Conservation (phyloP, 2,888 invertebrate genomes). For the Nephrotoma guestfalica region DNA sequence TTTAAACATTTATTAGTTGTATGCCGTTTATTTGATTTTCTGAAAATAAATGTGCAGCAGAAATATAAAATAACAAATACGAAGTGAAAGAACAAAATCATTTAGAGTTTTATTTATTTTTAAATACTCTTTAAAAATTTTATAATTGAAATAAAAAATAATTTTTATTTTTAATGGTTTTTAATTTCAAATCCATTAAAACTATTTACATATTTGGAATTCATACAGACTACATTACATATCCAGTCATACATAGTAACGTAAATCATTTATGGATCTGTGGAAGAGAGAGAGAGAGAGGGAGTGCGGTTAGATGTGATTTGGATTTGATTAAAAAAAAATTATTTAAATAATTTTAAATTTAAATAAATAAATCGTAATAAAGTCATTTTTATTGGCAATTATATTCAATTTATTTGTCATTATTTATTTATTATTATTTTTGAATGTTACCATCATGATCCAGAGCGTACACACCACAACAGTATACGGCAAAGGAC, state of each 20-base stretch:
- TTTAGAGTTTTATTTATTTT: neutral
- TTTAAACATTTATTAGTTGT: neutral
- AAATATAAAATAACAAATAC: neutral
- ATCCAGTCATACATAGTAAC: neutral
- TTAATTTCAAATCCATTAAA: neutral
- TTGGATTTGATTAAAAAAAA: neutral
- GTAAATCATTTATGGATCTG: neutral
- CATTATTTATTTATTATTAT: neutral
- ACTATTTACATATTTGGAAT: neutral
- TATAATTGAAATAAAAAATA: neutral
- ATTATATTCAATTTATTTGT: neutral
- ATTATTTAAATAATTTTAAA: neutral
- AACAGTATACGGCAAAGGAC: neutral
- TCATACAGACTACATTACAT: no score
- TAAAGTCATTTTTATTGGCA: neutral
- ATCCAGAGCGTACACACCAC: neutral
- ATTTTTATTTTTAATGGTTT: neutral
- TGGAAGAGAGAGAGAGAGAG: neutral
- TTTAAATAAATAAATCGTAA: neutral
- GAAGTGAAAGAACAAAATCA: neutral
- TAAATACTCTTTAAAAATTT: neutral
- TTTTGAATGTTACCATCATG: neutral
- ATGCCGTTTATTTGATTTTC: neutral
- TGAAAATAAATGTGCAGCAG: neutral
- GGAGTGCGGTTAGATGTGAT: neutral